Evolutionary conservation across 2,797 vertebrate species (phyloP).

Genomic region (Trematomus bernacchii): DNA sequence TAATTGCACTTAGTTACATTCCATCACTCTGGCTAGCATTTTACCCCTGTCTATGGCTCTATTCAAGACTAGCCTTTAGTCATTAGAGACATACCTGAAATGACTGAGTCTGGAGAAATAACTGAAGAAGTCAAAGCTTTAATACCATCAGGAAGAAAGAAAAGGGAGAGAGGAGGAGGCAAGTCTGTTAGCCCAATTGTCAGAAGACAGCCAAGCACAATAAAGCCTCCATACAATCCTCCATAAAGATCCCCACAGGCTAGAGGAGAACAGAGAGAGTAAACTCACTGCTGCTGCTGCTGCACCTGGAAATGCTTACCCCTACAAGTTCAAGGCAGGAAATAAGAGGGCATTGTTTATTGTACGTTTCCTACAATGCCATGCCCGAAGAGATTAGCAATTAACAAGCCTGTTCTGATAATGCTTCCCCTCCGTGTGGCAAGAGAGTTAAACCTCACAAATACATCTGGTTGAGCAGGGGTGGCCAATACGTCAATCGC

Average conservation of each 20-base stretch:
- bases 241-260: conserved; percentile 42
- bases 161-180: conserved; percentile 4
- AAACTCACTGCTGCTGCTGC: conserved; percentile 30
- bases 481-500: no score
- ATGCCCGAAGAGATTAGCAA: conserved; percentile 65
- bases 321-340: conserved; percentile 58
- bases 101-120: background rate
- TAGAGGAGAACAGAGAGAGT: conserved; percentile 19
- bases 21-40: background rate
- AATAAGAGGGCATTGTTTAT: conserved; percentile 76
- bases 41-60: conserved; percentile 6
- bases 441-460: conserved; percentile 22
- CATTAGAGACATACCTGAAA: background rate
- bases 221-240: conserved; percentile 42
- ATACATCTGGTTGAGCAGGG: conserved; percentile 42
- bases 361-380: conserved; percentile 65
- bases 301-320: conserved; percentile 80
- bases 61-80: conserved; percentile 1
- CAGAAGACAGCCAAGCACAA: conserved; percentile 66
- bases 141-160: conserved; percentile 3
- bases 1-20: background rate
- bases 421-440: conserved; percentile 14
- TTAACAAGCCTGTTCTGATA: conserved; percentile 59
- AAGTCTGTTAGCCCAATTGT: conserved; percentile 36
- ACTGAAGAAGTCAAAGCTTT: background rate